Conservation (phyloP, 2,888 invertebrate species). For the Tinea pellionella region DNA sequence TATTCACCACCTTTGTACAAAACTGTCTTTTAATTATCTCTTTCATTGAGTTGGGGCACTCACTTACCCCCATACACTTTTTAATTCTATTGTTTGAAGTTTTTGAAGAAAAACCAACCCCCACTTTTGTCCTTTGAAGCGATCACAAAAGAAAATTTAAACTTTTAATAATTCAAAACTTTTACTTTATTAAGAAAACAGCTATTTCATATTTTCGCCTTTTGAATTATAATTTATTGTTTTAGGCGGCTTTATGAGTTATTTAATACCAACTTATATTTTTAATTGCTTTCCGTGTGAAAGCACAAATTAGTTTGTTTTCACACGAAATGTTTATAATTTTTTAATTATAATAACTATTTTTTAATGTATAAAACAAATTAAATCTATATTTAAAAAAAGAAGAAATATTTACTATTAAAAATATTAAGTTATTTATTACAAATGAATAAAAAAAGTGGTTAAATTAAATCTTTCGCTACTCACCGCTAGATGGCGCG, state of each 20-base stretch:
- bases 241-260: background rate
- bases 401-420: too few species aligned
- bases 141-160: background rate
- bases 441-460: too few species aligned
- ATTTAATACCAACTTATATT: background rate
- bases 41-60: background rate
- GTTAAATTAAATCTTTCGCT: background rate
- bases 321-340: too few species aligned
- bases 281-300: background rate
- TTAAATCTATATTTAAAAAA: too few species aligned
- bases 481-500: background rate
- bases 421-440: too few species aligned
- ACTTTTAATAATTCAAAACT: conserved; percentile 5
- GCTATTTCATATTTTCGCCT: background rate
- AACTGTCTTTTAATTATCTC: background rate
- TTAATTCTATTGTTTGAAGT: background rate
- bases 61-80: background rate
- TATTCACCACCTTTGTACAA: background rate
- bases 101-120: background rate
- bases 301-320: too few species aligned
- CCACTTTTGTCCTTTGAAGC: background rate
- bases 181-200: background rate
- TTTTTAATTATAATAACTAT: too few species aligned
- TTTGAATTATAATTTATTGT: background rate
- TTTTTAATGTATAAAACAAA: too few species aligned